Evolutionary conservation across 1,140 invertebrate species (phyloP), one percentile per base, ranked within the genome.

Genomic region (Drosophila pruinosa): DNA sequence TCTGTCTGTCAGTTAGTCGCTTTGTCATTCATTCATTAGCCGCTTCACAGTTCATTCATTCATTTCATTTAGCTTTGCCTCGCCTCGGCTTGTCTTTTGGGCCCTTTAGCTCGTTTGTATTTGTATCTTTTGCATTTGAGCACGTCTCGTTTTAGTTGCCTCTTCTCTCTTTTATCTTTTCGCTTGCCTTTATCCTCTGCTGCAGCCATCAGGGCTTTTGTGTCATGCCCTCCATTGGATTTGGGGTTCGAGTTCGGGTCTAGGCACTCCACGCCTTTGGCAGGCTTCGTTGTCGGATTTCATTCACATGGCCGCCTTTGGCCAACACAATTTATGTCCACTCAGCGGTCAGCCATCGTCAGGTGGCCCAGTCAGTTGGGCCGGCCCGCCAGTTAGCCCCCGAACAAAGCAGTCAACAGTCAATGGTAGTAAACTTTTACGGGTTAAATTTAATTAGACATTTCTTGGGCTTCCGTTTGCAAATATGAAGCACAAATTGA

Each of bases 381-480:
- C 15, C 21, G 24, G 34, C 68, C 19, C 36, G 53, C 59, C 68
- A 72, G 61, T 75, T 59, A 57, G 74, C 59, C 65, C 48, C 50
- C n/a, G n/a, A n/a, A n/a, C n/a, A n/a, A n/a, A n/a, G n/a, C n/a
- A n/a, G 12, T 15, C 14, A 39, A 21, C 75, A 76, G 76, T 80
- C 81, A 81, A 36, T 73, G 76, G 81, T 86, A 77, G 81, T 86
- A 68, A 86, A 88, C 82, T 88, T 88, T 88, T 76, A 78, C 82
- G 72, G 78, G 61, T 77, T 82, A 88, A 69, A 88, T 88, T 88
- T 88, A 88, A 88, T 88, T 88, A 88, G 82, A 75, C 83, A 88
- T 72, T 88, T 82, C 68, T 88, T 59, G 72, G 82, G 82, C 82
- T 88, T 88, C 82, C 82, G 82, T 54, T 31, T 67, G 62, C 64